Evolutionary conservation across 92 coral and sea anemone species (phyloP).

Genomic region (Isaurus tuberculatus): DNA sequence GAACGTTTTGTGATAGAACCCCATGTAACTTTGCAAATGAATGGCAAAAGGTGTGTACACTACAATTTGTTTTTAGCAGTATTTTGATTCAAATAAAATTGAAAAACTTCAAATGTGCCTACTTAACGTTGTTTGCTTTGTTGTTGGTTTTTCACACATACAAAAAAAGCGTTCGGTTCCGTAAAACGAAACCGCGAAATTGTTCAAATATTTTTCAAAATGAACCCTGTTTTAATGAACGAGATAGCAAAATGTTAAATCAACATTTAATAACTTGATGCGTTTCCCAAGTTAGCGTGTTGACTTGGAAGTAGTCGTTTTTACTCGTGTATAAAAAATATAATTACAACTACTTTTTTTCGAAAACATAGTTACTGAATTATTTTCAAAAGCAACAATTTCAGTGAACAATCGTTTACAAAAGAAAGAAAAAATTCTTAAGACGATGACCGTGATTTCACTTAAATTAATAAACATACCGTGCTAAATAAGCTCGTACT

Average conservation of each 20-base stretch:
- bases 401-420: no score
- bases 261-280: constrained; percentile 6
- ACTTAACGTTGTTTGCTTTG: constrained; percentile 17
- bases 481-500: no score
- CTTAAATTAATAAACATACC: no score
- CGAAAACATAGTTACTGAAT: no score
- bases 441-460: no score
- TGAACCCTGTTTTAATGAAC: constrained; percentile 17
- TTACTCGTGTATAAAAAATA: no score
- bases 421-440: no score
- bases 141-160: constrained; percentile 16
- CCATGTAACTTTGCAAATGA: constrained; percentile 17
- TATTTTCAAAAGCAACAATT: no score
- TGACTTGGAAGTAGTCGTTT: no score
- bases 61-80: constrained; percentile 23
- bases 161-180: constrained; percentile 9
- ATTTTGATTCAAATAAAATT: constrained; percentile 30
- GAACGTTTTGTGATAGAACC: constrained; percentile 18
- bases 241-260: constrained; percentile 15
- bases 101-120: constrained; percentile 20
- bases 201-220: constrained; percentile 8
- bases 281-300: no score
- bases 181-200: constrained; percentile 7
- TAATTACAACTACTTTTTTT: no score
- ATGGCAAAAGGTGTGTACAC: constrained; percentile 27